phyloP scores from a whole-genome alignment of 2,113 vertebrate genomes.

The Harpagus bidentatus region DNA sequence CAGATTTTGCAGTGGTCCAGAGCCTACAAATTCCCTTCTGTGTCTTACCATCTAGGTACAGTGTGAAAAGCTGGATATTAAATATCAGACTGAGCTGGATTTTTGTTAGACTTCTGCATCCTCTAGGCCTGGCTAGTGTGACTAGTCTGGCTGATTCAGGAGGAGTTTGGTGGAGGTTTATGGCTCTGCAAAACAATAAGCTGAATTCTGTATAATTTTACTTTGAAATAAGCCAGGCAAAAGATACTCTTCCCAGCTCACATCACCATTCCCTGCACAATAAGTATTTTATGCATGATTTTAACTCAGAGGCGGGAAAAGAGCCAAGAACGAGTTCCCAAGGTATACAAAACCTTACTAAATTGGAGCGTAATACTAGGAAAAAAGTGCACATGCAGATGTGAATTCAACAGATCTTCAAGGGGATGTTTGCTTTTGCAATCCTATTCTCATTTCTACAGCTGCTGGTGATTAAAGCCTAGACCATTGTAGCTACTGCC shows the following conservation, averaged over 20 bases:
- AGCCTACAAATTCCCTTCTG: not conserved
- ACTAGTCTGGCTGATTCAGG: not conserved
- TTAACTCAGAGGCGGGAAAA: not conserved
- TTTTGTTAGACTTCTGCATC: not conserved
- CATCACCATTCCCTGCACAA: not conserved
- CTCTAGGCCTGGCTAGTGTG: not conserved
- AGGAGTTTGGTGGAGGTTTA: not conserved
- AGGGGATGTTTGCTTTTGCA: not conserved
- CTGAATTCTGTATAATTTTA: conserved; percentile 2
- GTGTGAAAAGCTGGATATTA: not conserved
- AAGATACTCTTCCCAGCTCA: not conserved
- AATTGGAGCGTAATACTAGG: not conserved
- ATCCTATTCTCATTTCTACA: conserved; percentile 27
- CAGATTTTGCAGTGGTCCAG: not conserved
- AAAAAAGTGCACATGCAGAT: not conserved
- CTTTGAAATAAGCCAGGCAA: conserved; percentile 36
- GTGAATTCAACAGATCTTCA: conserved; percentile 13
- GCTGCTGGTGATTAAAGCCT: conserved; percentile 29
- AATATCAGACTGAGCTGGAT: not conserved
- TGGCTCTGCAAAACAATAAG: not conserved
- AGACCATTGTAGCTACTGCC: not conserved
- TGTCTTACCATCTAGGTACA: not conserved
- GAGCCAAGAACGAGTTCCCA: not conserved
- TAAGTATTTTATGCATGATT: not conserved
- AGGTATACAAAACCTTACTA: conserved; percentile 3